A percentile compares a stretch with the other conserved stretches of the same genome.
Evolutionary conservation across 2,113 vertebrate genomes (phyloP).

Genomic region (Petroica traversi): DNA sequence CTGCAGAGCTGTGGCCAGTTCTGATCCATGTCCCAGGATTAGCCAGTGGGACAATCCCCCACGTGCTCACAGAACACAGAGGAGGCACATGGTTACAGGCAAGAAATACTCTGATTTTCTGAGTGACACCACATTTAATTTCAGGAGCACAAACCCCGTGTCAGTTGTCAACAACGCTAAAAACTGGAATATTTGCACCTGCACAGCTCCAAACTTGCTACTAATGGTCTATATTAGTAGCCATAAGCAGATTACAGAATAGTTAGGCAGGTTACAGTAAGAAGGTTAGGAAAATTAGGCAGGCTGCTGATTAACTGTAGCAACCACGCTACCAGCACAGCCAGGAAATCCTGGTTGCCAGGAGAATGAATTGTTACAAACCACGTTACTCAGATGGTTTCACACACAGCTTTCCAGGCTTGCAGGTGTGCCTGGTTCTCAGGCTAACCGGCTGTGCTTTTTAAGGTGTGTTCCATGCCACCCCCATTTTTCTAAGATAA

Average conservation of each 20-base stretch:
- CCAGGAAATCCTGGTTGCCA: not conserved
- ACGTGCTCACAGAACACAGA: fast-evolving
- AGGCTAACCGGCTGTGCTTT: not conserved
- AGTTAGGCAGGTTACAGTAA: constrained; percentile 10
- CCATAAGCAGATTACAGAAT: not conserved
- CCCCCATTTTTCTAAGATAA: not conserved
- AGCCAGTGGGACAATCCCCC: not conserved
- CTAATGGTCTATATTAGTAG: too few species aligned
- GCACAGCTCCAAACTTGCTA: not conserved
- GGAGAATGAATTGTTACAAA: not conserved
- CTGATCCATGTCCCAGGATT: not conserved
- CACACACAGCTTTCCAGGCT: not conserved
- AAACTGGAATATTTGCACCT: not conserved
- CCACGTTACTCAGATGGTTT: not conserved
- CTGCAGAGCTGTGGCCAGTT: not conserved
- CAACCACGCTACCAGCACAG: not conserved
- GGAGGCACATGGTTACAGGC: not conserved
- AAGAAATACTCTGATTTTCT: not conserved
- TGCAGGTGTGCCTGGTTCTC: not conserved
- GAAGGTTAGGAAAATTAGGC: not conserved
- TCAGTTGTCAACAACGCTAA: not conserved
- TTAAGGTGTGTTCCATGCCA: not conserved
- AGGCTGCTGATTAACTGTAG: not conserved
- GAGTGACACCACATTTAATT: not conserved
- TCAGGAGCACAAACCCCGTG: fast-evolving